These are phyloP conservation scores for Lycophotia porphyrea DNA, from an alignment of 2,888 invertebrate species.

Conservation along the genomic window DNA sequence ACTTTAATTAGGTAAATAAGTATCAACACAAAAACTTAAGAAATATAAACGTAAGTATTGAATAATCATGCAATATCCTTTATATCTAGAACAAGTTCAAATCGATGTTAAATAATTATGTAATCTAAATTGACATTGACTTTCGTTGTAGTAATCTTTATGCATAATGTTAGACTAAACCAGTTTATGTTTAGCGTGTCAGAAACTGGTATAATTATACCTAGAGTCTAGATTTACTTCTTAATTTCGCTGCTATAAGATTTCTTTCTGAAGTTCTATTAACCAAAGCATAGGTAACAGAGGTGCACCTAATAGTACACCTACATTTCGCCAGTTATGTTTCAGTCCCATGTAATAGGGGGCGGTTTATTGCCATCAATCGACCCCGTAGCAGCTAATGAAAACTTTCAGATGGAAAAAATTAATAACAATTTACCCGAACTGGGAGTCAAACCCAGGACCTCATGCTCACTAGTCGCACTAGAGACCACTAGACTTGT, in stretches of 20 bases:
- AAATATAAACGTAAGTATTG: not conserved
- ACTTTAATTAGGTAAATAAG: not conserved
- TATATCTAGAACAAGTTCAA: not conserved
- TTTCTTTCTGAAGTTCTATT: not conserved
- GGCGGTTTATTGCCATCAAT: not conserved
- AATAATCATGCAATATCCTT: constrained; percentile 27
- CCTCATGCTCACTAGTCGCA: not conserved
- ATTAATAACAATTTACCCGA: not conserved
- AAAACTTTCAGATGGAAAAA: not conserved
- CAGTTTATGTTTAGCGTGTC: constrained; percentile 4
- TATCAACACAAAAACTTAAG: not conserved
- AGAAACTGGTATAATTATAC: not conserved
- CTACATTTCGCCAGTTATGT: too few relatives aligned
- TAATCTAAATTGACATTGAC: constrained; percentile 38
- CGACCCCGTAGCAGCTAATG: not conserved
- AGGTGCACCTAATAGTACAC: not conserved
- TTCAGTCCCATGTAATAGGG: not conserved
- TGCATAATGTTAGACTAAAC: constrained; percentile 2
- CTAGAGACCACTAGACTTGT: not conserved
- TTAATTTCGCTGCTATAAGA: not conserved
- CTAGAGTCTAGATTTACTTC: not conserved
- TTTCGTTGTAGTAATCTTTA: not conserved
- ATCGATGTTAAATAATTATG: not conserved
- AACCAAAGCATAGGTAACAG: not conserved
- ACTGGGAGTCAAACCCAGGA: not conserved